Percentiles rank a stretch among this genome's conserved stretches.
Conservation (phyloP, 1,140 invertebrate species). For the Zaprionus lachaisei region DNA sequence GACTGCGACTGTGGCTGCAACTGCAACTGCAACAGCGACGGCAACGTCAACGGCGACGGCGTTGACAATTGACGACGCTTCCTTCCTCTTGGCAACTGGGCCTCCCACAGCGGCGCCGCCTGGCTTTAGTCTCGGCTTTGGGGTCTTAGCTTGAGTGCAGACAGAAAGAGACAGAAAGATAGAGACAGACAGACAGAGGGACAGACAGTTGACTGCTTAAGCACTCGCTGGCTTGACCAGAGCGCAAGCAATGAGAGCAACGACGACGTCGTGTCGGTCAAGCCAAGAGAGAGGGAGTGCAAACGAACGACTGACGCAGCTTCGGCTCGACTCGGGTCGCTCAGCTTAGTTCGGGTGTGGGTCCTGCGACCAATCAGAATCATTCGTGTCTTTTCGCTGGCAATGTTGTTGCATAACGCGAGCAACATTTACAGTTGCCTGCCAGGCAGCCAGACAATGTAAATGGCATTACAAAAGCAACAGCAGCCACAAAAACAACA, state of each 20-base stretch:
- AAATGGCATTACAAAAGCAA: slow-evolving; percentile 49
- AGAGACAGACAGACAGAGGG: neutral
- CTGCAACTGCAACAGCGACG: neutral
- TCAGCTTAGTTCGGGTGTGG: slow-evolving; percentile 39
- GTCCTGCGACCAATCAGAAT: slow-evolving; percentile 70
- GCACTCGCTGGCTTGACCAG: slow-evolving; percentile 51
- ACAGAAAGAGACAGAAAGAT: neutral
- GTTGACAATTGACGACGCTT: slow-evolving; percentile 27
- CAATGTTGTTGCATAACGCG: slow-evolving; percentile 72
- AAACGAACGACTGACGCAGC: neutral
- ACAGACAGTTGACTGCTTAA: slow-evolving; percentile 16
- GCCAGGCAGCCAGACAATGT: slow-evolving; percentile 48
- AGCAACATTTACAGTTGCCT: slow-evolving; percentile 52
- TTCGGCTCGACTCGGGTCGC: slow-evolving; percentile 14
- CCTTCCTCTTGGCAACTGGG: slow-evolving; percentile 26
- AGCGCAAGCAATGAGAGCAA: neutral
- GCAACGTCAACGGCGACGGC: slow-evolving; percentile 11
- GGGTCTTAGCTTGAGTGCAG: neutral
- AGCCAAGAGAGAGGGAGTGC: slow-evolving; percentile 18
- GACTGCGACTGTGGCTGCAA: neutral
- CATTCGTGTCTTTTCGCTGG: slow-evolving; percentile 37
- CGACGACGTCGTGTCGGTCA: slow-evolving; percentile 6
- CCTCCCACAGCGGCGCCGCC: slow-evolving; percentile 12
- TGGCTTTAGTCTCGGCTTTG: neutral
- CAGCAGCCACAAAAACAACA: slow-evolving; percentile 33